phyloP scores from a whole-genome alignment of 1,140 invertebrate genomes.

The Chrysopa pallens region DNA sequence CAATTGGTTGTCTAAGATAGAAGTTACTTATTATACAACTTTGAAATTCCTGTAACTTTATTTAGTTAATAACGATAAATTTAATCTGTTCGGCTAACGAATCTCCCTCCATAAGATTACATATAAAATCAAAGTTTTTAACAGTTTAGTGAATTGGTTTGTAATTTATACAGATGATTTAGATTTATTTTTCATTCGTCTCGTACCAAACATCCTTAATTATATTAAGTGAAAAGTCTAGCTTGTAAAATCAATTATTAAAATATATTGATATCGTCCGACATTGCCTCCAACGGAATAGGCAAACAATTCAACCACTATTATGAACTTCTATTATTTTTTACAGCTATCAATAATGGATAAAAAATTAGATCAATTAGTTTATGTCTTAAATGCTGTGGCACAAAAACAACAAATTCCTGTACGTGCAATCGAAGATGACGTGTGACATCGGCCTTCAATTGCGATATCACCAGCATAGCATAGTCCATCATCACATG shows the following conservation, averaged over 20 bases:
- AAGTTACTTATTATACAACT: no score
- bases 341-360: conserved; percentile 48
- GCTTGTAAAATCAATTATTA: background rate
- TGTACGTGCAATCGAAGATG: conserved; percentile 25
- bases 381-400: conserved; percentile 42
- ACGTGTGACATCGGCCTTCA: conserved; percentile 18
- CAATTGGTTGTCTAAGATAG: no score
- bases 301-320: background rate
- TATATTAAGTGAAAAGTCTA: background rate
- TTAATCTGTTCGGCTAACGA: no score
- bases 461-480: background rate
- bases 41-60: no score
- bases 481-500: background rate
- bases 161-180: no score
- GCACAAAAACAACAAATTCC: conserved; percentile 37
- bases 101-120: no score
- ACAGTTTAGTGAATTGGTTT: no score
- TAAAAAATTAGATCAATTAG: conserved; percentile 48
- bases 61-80: no score
- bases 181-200: no score
- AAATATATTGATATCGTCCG: background rate
- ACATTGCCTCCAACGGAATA: background rate
- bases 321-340: no score
- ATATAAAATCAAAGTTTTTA: no score
- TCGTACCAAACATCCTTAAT: background rate